phyloP scores from a whole-genome alignment of 2,888 invertebrate species.

The Galerucella calmariensis region DNA sequence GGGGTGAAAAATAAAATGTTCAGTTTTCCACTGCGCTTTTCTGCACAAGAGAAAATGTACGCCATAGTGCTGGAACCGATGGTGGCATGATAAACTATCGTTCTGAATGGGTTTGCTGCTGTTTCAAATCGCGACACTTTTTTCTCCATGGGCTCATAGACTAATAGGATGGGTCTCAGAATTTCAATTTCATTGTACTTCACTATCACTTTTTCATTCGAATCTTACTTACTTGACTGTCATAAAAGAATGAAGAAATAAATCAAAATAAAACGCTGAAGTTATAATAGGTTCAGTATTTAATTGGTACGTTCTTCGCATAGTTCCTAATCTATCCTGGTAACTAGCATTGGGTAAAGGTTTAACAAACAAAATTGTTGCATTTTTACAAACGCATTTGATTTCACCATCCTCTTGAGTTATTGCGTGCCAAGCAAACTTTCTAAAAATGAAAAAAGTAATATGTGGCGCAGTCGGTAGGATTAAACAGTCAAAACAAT shows the following conservation, averaged over 20 bases:
- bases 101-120: no score
- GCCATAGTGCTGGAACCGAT: no score
- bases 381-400: conserved; percentile 80
- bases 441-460: conserved; percentile 63
- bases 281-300: conserved; percentile 80
- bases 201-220: no score
- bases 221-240: conserved; percentile 73
- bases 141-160: no score
- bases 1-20: no score
- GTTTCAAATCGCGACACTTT: no score
- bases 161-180: no score
- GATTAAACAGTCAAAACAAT: background rate
- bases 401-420: conserved; percentile 79
- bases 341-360: conserved; percentile 77
- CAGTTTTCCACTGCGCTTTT: no score
- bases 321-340: conserved; percentile 76
- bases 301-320: conserved; percentile 78
- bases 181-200: no score
- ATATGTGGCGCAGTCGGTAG: background rate
- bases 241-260: conserved; percentile 78
- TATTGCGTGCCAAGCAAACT: conserved; percentile 82
- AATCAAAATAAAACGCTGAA: conserved; percentile 89
- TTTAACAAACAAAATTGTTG: conserved; percentile 79
- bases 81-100: no score
- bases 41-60: no score